Evolutionary conservation across 2,888 invertebrate genomes (phyloP), one percentile per base, ranked within the genome.

Genomic region (Brachyopa scutellaris): DNA sequence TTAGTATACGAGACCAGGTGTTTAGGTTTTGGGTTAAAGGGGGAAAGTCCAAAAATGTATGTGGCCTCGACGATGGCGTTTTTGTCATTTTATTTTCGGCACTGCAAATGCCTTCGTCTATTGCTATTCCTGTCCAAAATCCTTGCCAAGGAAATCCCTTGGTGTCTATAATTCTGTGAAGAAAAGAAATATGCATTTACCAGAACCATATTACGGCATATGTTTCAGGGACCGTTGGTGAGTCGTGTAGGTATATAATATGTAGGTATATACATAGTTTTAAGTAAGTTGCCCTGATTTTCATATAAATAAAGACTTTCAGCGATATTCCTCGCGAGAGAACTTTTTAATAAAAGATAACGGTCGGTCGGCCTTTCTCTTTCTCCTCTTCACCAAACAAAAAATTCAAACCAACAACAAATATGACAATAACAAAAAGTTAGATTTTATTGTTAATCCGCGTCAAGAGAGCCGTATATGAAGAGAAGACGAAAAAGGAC

Each of bases 391-490:
- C n/a, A 53, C 59, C 62, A 19, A 45, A 72, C 70, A 77, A 62
- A 69, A 70, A 72, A 51, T 59, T 51, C 15, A 26, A 53, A 59
- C 21, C 53, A 36, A 9, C 31, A 29, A 26, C 40, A 36, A 45
- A 1, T 1, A 23, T 21, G 17, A 53, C n/a, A n/a, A n/a, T n/a
- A n/a, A n/a, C n/a, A 49, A 40, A 49, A 57, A 31, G 15, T 2
- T 53, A 21, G 45, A 13, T 36, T 57, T 66, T 78, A 53, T 45
- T 69, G 72, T 45, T 59, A 66, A 79, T 73, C 73, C 59, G 29
- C 61, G 51, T 47, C 31, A 15, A 33, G 26, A 57, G 38, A 26
- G 13, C 23, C 23, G 2, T 8, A 47, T n/a, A 29, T n/a, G 2
- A 2, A 11, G 5, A 17, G 45, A 11, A 13, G n/a, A 11, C n/a